These are phyloP conservation scores for Chaetodon trifascialis DNA, from an alignment of 2,113 vertebrate species.

Conservation along the genomic window DNA sequence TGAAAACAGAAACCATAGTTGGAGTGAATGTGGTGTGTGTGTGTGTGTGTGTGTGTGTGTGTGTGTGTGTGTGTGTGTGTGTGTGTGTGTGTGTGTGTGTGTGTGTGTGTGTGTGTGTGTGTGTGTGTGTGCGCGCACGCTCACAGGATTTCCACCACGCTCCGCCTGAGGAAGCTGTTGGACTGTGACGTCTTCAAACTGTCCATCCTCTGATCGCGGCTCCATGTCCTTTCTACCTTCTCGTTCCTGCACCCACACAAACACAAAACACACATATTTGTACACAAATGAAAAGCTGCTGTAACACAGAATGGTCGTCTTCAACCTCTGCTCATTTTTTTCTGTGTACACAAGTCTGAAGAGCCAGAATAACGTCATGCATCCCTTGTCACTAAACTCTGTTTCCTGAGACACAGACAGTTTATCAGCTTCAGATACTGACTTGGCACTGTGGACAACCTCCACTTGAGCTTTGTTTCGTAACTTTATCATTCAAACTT, in stretches of 20 bases:
- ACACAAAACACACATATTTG: not conserved
- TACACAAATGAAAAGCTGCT: not conserved
- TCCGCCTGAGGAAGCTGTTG: slow-evolving; percentile 55
- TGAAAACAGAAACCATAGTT: not conserved
- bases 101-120: not conserved
- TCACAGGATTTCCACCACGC: slow-evolving; percentile 59
- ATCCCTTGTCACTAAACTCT: not conserved
- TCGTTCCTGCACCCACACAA: slow-evolving; percentile 71
- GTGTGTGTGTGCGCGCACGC: not conserved
- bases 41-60: not conserved
- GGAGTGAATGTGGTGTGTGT: not conserved
- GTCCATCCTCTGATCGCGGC: slow-evolving; percentile 71
- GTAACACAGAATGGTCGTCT: too few relatives aligned
- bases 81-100: not conserved
- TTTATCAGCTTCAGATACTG: not conserved
- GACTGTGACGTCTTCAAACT: slow-evolving; percentile 64
- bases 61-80: not conserved
- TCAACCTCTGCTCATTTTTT: not conserved
- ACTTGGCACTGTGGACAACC: not conserved
- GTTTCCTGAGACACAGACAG: not conserved
- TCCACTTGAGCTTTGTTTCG: not conserved
- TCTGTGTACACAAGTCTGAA: not conserved
- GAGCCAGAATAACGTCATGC: not conserved
- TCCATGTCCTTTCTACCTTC: slow-evolving; percentile 75
- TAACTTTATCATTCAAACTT: not conserved